Conservation (phyloP, 2,888 invertebrate genomes). For the Monopis laevigella region DNA sequence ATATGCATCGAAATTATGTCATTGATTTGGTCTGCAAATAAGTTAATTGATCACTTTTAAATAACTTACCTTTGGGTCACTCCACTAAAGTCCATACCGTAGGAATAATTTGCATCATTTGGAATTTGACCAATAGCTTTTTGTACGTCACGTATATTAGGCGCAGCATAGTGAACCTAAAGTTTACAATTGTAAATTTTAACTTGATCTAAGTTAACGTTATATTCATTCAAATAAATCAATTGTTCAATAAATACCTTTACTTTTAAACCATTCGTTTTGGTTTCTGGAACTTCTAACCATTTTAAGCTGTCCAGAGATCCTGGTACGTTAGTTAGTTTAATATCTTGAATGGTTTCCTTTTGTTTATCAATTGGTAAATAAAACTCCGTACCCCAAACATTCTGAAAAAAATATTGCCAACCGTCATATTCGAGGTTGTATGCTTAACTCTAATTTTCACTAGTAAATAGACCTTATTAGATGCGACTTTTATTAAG, state of each 20-base stretch:
- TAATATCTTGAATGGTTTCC: constrained; percentile 3
- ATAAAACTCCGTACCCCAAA: constrained; percentile 25
- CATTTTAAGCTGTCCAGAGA: constrained; percentile 25
- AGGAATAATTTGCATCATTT: constrained; percentile 17
- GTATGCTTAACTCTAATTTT: neutral
- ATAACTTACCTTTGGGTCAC: constrained; percentile 29
- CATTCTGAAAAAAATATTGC: constrained; percentile 16
- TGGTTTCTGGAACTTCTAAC: constrained; percentile 20
- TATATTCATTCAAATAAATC: no score
- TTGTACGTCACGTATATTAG: constrained; percentile 27
- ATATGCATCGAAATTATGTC: no score
- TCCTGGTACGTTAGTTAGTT: constrained; percentile 22
- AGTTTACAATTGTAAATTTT: no score
- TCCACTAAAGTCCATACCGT: constrained; percentile 47
- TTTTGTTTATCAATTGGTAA: constrained; percentile 16
- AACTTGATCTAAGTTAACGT: no score
- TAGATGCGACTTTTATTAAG: neutral
- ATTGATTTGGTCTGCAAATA: no score
- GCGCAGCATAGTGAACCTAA: constrained; percentile 31
- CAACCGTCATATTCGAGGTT: neutral
- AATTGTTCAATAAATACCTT: no score
- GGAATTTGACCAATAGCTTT: constrained; percentile 27
- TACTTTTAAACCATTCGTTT: constrained; percentile 20
- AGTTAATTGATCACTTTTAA: neutral
- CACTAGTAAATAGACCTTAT: neutral